Base-by-base conservation (phyloP, 2,797 vertebrate genomes). In the Buceros bicornis region DNA sequence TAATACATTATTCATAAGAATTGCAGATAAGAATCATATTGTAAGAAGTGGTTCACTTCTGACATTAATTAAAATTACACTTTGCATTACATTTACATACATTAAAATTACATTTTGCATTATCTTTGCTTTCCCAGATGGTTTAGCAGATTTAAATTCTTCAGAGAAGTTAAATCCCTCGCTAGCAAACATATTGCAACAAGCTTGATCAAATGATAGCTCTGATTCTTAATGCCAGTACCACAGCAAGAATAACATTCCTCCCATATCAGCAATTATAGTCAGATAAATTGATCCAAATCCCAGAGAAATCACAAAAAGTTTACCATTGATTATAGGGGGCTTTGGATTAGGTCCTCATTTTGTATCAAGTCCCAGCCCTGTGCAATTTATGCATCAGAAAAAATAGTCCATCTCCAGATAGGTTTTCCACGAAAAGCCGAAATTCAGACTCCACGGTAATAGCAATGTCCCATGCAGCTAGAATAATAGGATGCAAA, bases 51-150 rank as follows among this genome's bases (percentile, higher is more conserved):
- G 16, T 60, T 91, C 6, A 16, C 61, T 83, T 72, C 69, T 91
- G 84, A 90, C 47, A 69, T 78, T 33, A 42, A 87, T 94, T 92
- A 87, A 93, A 92, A 89, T 85, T 85, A 65, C 47, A 76, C 83
- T 94, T 95, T 88, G 50, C 50, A 64, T 82, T 95, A 62, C 13
- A 87, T 90, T 90, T 95, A 58, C 47, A 76, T 95, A 89, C 26
- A 84, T 88, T 86, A 94, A 90, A 94, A 90, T 64, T 87, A 70
- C 31, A 57, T 82, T 91, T 90, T 93, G n/a, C 42, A 61, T 93
- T 78, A 84, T 84, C 56, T 90, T 64, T 82, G n/a, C 64, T 92
- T 84, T 78, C 31, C 67, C 57, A 90, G 90, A 80, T 87, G 81
- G 64, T 81, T 95, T 92, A 95, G 65, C 60, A 94, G 64, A 92